Percentiles rank a stretch among this genome's conserved stretches.
phyloP scores from a whole-genome alignment of 2,113 vertebrate genomes.

The Peromyscus leucopus region DNA sequence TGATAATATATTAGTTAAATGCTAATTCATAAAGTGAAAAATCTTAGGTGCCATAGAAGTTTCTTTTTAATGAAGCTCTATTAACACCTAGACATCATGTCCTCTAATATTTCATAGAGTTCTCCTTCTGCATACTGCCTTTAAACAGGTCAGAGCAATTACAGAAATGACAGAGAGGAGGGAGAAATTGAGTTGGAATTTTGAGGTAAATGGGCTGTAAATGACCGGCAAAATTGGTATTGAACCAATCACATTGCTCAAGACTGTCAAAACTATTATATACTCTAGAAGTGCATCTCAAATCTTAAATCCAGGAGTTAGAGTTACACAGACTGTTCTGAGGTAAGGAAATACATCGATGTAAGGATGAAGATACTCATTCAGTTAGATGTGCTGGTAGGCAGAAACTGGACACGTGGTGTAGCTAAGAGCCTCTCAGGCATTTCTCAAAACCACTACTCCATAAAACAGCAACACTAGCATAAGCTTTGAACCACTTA shows the following conservation, averaged over 20 bases:
- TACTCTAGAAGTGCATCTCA: neutral
- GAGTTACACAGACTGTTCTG: neutral
- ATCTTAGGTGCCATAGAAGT: neutral
- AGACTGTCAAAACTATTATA: neutral
- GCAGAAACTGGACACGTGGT: neutral
- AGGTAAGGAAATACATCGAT: neutral
- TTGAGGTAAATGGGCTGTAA: conserved; percentile 9
- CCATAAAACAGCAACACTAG: neutral
- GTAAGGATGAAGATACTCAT: neutral
- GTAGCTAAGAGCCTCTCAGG: neutral
- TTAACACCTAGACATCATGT: conserved; percentile 33
- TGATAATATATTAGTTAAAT: conserved; percentile 47
- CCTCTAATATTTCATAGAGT: neutral
- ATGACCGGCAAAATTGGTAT: neutral
- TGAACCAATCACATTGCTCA: neutral
- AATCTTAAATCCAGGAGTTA: neutral
- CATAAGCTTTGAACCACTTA: neutral
- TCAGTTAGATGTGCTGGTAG: neutral
- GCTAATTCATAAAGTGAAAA: conserved; percentile 29
- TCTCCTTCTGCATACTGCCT: neutral
- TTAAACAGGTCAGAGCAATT: neutral
- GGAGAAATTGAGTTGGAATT: neutral
- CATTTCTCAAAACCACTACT: conserved; percentile 2
- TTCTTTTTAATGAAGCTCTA: conserved; percentile 29
- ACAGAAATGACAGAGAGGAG: neutral